phyloP scores from a whole-genome alignment of 2,797 vertebrate species.

The Xiphorhynchus erythropygius region DNA sequence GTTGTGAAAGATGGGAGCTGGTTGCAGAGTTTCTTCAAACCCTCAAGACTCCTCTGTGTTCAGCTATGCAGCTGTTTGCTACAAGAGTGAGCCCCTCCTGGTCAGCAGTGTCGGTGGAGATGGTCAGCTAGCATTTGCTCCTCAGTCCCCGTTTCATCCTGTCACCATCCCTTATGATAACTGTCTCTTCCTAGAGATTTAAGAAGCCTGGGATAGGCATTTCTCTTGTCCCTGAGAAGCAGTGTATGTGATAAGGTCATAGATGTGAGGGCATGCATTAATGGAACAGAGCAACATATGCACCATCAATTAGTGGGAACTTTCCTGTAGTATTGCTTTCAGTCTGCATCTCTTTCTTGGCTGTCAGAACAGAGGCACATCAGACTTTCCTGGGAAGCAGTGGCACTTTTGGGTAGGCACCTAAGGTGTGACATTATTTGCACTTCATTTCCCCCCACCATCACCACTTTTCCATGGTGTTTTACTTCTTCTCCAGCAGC shows the following conservation, averaged over 20 bases:
- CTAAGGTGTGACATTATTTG: not conserved
- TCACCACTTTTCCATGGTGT: fast-evolving
- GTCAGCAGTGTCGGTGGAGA: not conserved
- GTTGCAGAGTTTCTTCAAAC: not conserved
- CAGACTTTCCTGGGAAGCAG: not conserved
- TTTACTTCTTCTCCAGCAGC: not conserved
- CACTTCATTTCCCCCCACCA: not conserved
- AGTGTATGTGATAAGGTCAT: not conserved
- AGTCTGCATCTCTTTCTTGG: not conserved
- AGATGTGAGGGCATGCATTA: fast-evolving
- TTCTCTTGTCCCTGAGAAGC: not conserved
- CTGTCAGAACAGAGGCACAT: not conserved
- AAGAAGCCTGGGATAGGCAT: not conserved
- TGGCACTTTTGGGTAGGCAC: not conserved
- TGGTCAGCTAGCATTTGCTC: not conserved
- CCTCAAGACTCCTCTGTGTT: not conserved
- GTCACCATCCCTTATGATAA: not conserved
- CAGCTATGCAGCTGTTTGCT: not conserved
- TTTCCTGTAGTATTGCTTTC: not conserved
- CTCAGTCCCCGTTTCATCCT: not conserved
- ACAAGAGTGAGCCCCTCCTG: not conserved
- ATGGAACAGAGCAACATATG: not conserved
- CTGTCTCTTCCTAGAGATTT: not conserved
- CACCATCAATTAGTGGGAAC: not conserved
- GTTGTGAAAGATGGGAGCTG: not conserved